Base-by-base conservation (phyloP, 2,888 invertebrate species). In the Xanthia togata region DNA sequence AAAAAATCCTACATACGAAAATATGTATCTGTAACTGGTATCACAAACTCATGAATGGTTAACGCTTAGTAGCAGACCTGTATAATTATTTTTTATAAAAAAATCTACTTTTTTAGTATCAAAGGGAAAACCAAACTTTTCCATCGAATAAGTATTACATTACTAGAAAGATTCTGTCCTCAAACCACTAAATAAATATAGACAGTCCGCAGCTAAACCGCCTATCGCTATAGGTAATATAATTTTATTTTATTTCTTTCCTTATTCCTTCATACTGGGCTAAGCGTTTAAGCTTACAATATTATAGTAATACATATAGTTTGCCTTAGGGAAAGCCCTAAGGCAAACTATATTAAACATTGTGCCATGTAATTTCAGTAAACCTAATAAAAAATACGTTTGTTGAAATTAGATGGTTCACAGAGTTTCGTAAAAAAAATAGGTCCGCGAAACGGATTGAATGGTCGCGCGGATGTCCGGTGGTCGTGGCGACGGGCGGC, bases 211-310 rank as follows among this genome's bases (percentile, higher is more conserved):
- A 68, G 73, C 76, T 82, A 74, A 84, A 73, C 73, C 81, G 67
- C 68, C 81, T 76, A 80, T 79, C 41, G 71, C 68, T 57, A 70
- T 73, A 47, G 59, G 67, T 72, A 76, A 73, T 76, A 71, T 71
- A 47, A 84, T 84, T 76, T 84, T 76, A 84, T 82, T 76, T 83
- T 38, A 84, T 84, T 84, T 80, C 73, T 71, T 76, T 73, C 70
- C 76, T 70, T 79, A 70, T 82, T 79, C 74, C 63, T 68, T 74
- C 68, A 41, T 82, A 64, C 26, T 60, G 38, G 74, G 63, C 62
- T 50, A 55, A 79, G 79, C 84, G 60, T 60, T 82, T 83, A 79
- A 81, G 84, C 70, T 74, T 70, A 60, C 53, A 38, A 70, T 79
- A 63, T 83, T 53, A 79, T 64, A 83, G 73, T n/a, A 82, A 77